Evolutionary conservation across 2,888 invertebrate genomes (phyloP).

Genomic region (Synergus gifuensis): DNA sequence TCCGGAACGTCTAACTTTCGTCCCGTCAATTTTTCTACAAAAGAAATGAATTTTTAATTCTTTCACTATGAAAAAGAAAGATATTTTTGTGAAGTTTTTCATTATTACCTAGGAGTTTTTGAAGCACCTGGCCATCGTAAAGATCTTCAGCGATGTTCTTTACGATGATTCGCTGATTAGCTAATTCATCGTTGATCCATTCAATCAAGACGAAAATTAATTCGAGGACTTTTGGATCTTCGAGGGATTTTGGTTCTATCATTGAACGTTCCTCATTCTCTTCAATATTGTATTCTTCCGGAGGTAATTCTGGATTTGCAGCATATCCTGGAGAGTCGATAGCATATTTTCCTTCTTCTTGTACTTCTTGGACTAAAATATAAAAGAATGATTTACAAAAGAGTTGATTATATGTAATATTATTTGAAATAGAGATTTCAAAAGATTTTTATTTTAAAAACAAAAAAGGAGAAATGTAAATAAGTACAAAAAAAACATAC

Average conservation of each 20-base stretch:
- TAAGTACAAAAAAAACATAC: neutral
- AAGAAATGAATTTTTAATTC: slow-evolving; percentile 45
- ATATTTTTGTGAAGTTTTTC: neutral
- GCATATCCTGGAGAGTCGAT: slow-evolving; percentile 98
- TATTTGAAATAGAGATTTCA: neutral
- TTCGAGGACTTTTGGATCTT: slow-evolving; percentile 91
- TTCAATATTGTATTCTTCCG: slow-evolving; percentile 95
- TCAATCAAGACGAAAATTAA: slow-evolving; percentile 93
- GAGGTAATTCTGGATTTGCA: slow-evolving; percentile 90
- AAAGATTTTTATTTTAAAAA: neutral
- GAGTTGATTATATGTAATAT: neutral
- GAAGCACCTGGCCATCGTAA: slow-evolving; percentile 96
- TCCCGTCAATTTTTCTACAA: slow-evolving; percentile 89
- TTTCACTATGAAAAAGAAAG: slow-evolving; percentile 15
- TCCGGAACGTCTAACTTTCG: slow-evolving; percentile 97
- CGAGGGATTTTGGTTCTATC: slow-evolving; percentile 92
- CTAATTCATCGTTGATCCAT: slow-evolving; percentile 99
- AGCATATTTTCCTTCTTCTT: slow-evolving; percentile 96
- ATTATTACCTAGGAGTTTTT: slow-evolving; percentile 82
- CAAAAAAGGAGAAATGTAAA: neutral
- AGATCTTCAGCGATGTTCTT: slow-evolving; percentile 97
- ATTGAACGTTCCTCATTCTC: slow-evolving; percentile 98
- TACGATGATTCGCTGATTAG: slow-evolving; percentile 97
- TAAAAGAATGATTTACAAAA: neutral
- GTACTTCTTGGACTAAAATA: slow-evolving; percentile 92